Conservation (phyloP, 2,797 vertebrate species). For the Halcyon chelicuti region DNA sequence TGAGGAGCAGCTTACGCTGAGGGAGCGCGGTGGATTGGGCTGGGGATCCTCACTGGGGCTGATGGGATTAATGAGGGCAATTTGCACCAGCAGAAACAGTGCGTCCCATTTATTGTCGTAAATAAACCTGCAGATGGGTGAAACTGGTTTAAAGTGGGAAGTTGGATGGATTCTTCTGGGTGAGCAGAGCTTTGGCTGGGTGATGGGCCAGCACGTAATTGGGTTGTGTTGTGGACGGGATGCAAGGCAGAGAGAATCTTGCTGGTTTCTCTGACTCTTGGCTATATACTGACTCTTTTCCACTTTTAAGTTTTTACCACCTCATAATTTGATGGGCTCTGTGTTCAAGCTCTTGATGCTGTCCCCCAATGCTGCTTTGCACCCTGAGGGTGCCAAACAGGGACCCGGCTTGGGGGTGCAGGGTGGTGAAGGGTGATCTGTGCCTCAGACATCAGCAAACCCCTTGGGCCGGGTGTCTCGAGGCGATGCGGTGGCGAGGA, state of each 20-base stretch:
- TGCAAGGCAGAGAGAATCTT: neutral
- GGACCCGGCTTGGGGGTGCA: accelerated
- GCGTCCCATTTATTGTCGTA: neutral
- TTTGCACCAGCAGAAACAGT: neutral
- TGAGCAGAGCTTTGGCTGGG: neutral
- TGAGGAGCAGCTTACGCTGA: neutral
- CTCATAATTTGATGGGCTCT: neutral
- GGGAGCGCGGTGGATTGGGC: neutral
- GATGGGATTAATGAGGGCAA: neutral
- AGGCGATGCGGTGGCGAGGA: accelerated
- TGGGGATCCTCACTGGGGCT: neutral
- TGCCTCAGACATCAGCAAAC: neutral
- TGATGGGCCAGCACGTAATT: accelerated
- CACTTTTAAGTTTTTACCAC: neutral
- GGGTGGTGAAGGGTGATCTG: neutral
- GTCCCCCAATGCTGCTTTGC: accelerated
- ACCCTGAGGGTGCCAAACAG: accelerated
- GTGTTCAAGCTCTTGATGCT: neutral
- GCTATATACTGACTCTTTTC: neutral
- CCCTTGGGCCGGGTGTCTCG: neutral
- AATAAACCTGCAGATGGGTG: neutral
- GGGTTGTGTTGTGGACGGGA: accelerated
- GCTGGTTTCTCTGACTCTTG: accelerated
- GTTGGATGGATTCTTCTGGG: neutral
- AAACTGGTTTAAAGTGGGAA: neutral